phyloP scores from a whole-genome alignment of 2,888 invertebrate species.

The Melieria omissa region DNA sequence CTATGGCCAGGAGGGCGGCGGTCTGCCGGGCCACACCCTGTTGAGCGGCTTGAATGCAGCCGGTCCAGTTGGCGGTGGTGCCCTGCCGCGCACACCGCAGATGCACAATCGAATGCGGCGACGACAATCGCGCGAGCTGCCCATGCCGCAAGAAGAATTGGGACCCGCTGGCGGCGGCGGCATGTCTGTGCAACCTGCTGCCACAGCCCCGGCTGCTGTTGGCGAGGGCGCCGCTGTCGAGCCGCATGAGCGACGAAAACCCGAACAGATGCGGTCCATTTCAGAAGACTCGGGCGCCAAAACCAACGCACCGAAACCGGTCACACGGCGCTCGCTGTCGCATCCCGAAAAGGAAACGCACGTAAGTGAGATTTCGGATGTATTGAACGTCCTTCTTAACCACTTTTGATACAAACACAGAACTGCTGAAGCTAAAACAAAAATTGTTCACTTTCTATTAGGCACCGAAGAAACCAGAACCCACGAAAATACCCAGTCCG shows the following conservation, averaged over 20 bases:
- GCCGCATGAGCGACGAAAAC: slow-evolving; percentile 55
- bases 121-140: slow-evolving; percentile 57
- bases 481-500: slow-evolving; percentile 63
- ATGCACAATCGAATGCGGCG: slow-evolving; percentile 61
- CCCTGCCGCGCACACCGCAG: slow-evolving; percentile 57
- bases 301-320: slow-evolving; percentile 57
- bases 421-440: neutral
- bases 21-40: slow-evolving; percentile 30
- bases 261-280: slow-evolving; percentile 65
- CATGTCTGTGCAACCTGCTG: neutral
- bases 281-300: slow-evolving; percentile 64
- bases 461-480: slow-evolving; percentile 59
- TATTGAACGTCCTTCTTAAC: too few species aligned
- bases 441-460: slow-evolving; percentile 32
- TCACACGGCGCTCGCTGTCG: slow-evolving; percentile 64
- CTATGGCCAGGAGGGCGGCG: slow-evolving; percentile 47
- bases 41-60: slow-evolving; percentile 44
- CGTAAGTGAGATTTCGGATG: slow-evolving; percentile 43
- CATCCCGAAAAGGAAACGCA: slow-evolving; percentile 66
- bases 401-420: neutral
- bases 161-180: slow-evolving; percentile 7
- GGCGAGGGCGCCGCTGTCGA: slow-evolving; percentile 27
- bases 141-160: slow-evolving; percentile 56
- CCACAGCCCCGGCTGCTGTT: slow-evolving; percentile 35
- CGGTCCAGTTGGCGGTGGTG: slow-evolving; percentile 44